Evolutionary conservation across 2,888 invertebrate genomes (phyloP), one percentile per base, ranked within the genome.

Genomic region (Lithophane ornitopus): DNA sequence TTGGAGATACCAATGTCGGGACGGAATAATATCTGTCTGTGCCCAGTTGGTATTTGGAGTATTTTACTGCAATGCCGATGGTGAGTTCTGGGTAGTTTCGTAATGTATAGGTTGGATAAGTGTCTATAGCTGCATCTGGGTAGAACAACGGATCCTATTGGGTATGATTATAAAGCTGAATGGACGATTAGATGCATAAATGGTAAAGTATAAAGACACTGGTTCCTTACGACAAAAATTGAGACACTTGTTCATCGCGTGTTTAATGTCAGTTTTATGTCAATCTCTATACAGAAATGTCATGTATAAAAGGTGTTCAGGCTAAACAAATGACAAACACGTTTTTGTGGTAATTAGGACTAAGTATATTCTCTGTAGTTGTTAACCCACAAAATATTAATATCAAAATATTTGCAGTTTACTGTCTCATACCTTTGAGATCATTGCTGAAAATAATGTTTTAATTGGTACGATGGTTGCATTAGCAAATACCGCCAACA

Each of bases 1-100:
- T 81, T 81, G 58, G 67, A 74, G 87, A 86, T 86, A 85, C 12
- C 44, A 28, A 28, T 22, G 75, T 68, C 58, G 69, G 66, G 54
- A 19, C 61, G 46, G 69, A 76, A 58, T 69, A 70, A 80, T 82
- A 82, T 77, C 70, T 71, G 82, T 76, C 59, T 56, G 54, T 75
- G 63, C 58, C 65, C 69, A 61, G 58, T 73, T 70, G 82, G 76
- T 72, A 83, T 78, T 77, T 74, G 34, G 52, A 85, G 69, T 79
- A 87, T 87, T 85, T 78, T 68, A 81, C 70, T 73, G 76, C 56
- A 70, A 59, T 76, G 49, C 76, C 41, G 44, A 34, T 52, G 28
- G 66, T 62, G 59, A 65, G 39, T 82, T 82, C 81, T 85, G 61
- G 65, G 75, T 82, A 76, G 66, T 81, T 70, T 44, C 1, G 34